Evolutionary conservation across 1,140 invertebrate species (phyloP).

Genomic region (Asobara japonica): DNA sequence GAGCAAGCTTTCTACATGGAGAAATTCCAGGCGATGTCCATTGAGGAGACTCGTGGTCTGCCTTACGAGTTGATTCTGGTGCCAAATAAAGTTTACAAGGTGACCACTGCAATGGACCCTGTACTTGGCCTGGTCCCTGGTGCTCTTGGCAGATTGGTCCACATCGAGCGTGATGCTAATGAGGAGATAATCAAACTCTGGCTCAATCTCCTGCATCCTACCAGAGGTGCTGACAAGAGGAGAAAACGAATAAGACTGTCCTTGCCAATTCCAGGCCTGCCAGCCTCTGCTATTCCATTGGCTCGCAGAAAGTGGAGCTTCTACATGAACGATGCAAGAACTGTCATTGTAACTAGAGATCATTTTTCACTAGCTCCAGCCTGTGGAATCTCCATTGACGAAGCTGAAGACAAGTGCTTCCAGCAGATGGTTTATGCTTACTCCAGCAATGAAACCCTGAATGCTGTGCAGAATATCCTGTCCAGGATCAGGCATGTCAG

Average conservation of each 20-base stretch:
- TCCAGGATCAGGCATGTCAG: neutral
- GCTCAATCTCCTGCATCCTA: neutral
- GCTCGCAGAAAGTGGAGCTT: neutral
- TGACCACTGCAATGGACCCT: constrained; percentile 56
- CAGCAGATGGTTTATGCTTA: neutral
- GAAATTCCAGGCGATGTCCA: constrained; percentile 52
- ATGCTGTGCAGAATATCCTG: neutral
- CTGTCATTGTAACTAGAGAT: neutral
- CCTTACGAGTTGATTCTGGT: constrained; percentile 53
- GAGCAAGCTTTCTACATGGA: constrained; percentile 27
- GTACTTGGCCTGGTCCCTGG: constrained; percentile 55
- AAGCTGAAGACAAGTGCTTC: neutral
- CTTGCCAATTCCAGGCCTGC: too few relatives aligned
- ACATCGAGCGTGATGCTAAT: constrained; percentile 46
- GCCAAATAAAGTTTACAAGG: constrained; percentile 48
- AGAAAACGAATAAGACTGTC: neutral
- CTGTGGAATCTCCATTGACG: neutral
- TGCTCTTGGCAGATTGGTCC: constrained; percentile 48
- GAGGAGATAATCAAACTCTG: constrained; percentile 1
- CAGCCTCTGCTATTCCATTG: neutral
- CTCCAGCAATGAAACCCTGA: neutral
- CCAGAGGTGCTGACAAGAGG: neutral
- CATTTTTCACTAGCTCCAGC: neutral
- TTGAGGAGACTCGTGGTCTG: constrained; percentile 52
- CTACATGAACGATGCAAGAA: neutral